A percentile compares a stretch with the other conserved stretches of the same genome.
phyloP scores from a whole-genome alignment of 1,140 invertebrate genomes.

The Cotesia typhae region DNA sequence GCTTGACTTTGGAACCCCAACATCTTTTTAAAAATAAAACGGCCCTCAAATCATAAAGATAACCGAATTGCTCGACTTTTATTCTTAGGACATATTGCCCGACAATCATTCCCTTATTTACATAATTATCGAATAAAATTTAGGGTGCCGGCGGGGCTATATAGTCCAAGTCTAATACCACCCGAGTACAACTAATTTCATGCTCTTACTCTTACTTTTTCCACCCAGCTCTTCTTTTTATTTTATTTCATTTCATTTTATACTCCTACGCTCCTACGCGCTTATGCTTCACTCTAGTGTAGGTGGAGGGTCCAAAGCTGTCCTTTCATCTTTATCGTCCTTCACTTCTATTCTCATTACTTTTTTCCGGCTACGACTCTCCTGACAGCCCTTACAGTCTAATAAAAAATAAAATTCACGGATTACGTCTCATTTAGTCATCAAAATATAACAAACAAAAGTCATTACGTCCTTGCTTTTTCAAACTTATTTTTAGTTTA shows the following conservation, averaged over 20 bases:
- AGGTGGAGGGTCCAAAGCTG: neutral
- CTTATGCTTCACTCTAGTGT: too few species aligned
- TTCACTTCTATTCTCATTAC: slow-evolving; percentile 18
- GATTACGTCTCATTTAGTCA: too few species aligned
- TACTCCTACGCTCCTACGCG: neutral
- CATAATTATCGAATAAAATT: slow-evolving; percentile 66
- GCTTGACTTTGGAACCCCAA: slow-evolving; percentile 46
- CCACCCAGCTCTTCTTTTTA: slow-evolving; percentile 27
- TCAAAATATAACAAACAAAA: too few species aligned
- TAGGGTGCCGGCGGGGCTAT: slow-evolving; percentile 24
- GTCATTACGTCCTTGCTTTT: too few species aligned
- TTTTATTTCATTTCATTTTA: slow-evolving; percentile 34
- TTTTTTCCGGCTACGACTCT: slow-evolving; percentile 8
- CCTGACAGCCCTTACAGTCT: neutral
- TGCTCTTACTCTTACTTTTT: slow-evolving; percentile 46
- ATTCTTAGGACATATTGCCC: slow-evolving; percentile 63
- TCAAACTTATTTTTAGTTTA: too few species aligned
- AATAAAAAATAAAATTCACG: neutral
- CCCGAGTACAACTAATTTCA: slow-evolving; percentile 54
- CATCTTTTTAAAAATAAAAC: slow-evolving; percentile 28
- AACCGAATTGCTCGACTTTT: slow-evolving; percentile 63
- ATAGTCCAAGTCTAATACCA: slow-evolving; percentile 1
- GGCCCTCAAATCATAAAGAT: slow-evolving; percentile 61
- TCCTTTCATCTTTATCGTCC: slow-evolving; percentile 25
- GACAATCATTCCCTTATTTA: slow-evolving; percentile 65